Percentiles rank a stretch among this genome's conserved stretches.
phyloP scores from a whole-genome alignment of 2,797 vertebrate genomes.

The Onychomys arenicola region DNA sequence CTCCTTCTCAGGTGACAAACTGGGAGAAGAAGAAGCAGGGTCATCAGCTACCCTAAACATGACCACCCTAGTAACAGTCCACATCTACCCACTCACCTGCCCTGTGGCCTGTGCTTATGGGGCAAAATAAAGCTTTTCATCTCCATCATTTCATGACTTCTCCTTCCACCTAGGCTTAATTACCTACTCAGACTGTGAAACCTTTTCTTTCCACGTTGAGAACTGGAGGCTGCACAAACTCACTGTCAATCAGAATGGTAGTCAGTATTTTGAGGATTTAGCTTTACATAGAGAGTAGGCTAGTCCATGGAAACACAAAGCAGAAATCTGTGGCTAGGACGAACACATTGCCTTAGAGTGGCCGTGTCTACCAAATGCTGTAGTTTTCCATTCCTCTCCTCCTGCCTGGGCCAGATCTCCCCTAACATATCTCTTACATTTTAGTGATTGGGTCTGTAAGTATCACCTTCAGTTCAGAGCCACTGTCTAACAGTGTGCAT shows the following conservation, averaged over 20 bases:
- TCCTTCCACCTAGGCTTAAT: slow-evolving; percentile 43
- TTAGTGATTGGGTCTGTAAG: neutral
- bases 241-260: slow-evolving; percentile 45
- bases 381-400: slow-evolving; percentile 12
- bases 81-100: neutral
- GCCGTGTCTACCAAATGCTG: neutral
- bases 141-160: slow-evolving; percentile 6
- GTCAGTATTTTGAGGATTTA: slow-evolving; percentile 26
- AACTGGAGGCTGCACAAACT: slow-evolving; percentile 1
- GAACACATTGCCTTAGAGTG: neutral
- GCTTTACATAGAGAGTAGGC: slow-evolving; percentile 33
- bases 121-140: neutral
- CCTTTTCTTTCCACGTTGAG: slow-evolving; percentile 37
- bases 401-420: neutral
- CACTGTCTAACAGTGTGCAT: neutral
- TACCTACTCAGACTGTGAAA: neutral
- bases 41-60: neutral
- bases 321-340: neutral
- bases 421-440: slow-evolving; percentile 13
- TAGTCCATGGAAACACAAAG: slow-evolving; percentile 17
- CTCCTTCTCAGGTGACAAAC: slow-evolving; percentile 42
- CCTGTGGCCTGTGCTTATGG: neutral
- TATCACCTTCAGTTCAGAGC: neutral
- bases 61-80: neutral
- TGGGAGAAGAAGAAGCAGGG: neutral